A percentile compares a stretch with the other conserved stretches of the same genome.
Conservation (phyloP, 2,113 vertebrate species). For the Donacobius atricapilla region DNA sequence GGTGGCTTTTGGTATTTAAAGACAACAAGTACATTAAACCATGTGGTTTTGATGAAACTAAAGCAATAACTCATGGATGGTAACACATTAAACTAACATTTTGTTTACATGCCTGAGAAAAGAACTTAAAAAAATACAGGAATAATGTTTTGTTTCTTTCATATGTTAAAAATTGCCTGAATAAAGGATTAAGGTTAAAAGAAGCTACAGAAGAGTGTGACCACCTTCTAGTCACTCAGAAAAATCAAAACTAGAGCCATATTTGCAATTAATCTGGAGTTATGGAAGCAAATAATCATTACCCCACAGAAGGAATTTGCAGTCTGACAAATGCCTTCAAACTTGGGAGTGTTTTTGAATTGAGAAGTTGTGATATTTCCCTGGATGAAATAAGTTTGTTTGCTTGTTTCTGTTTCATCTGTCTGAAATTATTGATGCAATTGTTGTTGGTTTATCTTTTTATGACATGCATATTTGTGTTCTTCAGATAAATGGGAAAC, state of each 20-base stretch:
- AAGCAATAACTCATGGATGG: background rate
- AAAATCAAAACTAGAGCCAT: background rate
- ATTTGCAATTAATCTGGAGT: background rate
- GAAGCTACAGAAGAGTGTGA: background rate
- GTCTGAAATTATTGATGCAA: background rate
- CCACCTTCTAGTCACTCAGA: background rate
- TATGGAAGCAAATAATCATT: background rate
- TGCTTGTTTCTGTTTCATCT: background rate
- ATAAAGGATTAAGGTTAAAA: background rate
- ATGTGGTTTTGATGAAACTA: background rate
- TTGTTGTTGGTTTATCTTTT: background rate
- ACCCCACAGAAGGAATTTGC: background rate
- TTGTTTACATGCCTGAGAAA: background rate
- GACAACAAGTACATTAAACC: background rate
- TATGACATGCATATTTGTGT: slow-evolving; percentile 53
- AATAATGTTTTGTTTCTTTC: background rate
- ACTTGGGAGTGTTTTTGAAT: background rate
- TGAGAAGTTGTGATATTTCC: background rate
- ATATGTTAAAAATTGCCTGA: background rate
- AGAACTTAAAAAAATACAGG: background rate
- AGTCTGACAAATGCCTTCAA: background rate
- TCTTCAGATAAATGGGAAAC: slow-evolving; percentile 84
- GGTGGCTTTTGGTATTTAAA: background rate
- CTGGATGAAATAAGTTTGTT: background rate
- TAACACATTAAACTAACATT: background rate